These are phyloP conservation scores for Blomia tropicalis DNA, from an alignment of 2,888 invertebrate genomes.

Conservation along the genomic window DNA sequence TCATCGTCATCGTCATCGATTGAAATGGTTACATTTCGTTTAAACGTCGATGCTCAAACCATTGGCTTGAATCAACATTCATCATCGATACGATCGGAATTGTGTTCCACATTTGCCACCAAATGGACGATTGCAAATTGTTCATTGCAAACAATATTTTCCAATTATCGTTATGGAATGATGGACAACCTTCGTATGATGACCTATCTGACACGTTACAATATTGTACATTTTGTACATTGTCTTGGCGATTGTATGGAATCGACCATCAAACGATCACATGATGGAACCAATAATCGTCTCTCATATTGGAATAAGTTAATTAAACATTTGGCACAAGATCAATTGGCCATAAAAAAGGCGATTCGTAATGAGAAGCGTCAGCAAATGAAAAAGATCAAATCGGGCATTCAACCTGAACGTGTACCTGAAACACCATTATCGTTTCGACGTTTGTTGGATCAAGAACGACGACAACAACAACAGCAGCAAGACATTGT, in stretches of 20 bases:
- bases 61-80: not conserved
- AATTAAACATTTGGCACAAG: not conserved
- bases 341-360: not conserved
- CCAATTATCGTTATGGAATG: not conserved
- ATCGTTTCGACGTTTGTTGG: not conserved
- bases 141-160: not conserved
- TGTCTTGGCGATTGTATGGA: not conserved
- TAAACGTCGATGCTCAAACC: not conserved
- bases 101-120: not conserved
- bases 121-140: not conserved
- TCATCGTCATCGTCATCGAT: not conserved
- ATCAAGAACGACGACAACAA: not conserved
- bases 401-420: not conserved
- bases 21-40: not conserved
- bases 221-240: not conserved
- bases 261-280: not conserved
- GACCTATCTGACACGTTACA: not conserved
- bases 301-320: slow-evolving; percentile 1
- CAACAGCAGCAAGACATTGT: not conserved
- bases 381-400: not conserved
- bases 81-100: not conserved
- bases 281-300: not conserved
- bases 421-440: not conserved
- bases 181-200: not conserved
- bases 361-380: not conserved